Evolutionary conservation across 2,888 invertebrate genomes (phyloP), one percentile per base, ranked within the genome.

Genomic region (Eupithecia tripunctaria): DNA sequence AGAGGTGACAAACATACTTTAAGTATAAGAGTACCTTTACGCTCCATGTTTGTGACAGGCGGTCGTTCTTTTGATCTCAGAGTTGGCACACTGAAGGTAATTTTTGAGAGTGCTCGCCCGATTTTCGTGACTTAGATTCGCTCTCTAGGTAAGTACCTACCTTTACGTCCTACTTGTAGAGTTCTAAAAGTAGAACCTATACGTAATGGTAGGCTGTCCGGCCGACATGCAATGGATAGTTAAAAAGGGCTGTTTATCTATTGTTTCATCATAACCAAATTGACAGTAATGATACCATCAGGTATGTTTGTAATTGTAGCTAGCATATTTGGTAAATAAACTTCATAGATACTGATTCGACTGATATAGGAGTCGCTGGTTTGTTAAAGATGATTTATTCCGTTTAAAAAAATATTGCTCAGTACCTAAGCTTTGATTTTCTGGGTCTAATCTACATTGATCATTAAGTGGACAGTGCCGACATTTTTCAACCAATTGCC

Each of bases 81-180:
- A 76, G 73, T 74, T 75, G 78, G 78, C 77, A 77, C 80, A 80
- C 75, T 71, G 76, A 78, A 78, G 78, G 74, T 79, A 85, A 85
- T 84, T 81, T 81, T 77, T 80, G 80, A 78, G 82, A 85, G 84
- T 82, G 82, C 79, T 80, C 67, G 67, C 71, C 56, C 67, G 72
- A 73, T 72, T 75, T 78, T 77, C 67, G 78, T 75, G 76, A 78
- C 76, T 76, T 67, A 73, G 74, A 74, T 80, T 78, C 60, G 27
- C 67, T 72, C 64, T 69, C 64, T 65, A 67, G 71, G 41, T 74
- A 25, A 72, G n/a, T n/a, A n/a, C n/a, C n/a, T n/a, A 70, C 59
- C 15, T 60, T 15, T 10, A 51, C 7, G 7, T n/a, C 47, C 47
- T n/a, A 10, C 47, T 51, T 51, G 2, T 51, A 51, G 47, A 21